These are phyloP conservation scores for Gorsachius magnificus DNA, from an alignment of 2,797 vertebrate species.

Conservation along the genomic window DNA sequence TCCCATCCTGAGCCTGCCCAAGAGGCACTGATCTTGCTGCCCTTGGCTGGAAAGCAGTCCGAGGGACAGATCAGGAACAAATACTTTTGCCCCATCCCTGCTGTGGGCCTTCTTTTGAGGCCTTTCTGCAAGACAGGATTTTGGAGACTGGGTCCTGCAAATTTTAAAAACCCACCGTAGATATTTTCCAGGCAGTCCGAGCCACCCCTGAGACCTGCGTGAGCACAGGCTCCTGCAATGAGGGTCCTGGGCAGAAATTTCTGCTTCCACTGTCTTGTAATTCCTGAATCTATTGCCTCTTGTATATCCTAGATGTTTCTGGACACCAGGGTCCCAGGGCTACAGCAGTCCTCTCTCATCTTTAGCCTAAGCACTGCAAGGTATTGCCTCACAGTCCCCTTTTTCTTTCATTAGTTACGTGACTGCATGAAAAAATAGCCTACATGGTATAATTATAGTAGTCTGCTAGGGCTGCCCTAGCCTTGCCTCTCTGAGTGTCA, in stretches of 20 bases:
- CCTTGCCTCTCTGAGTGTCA: neutral
- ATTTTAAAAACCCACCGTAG: neutral
- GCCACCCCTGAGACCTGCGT: neutral
- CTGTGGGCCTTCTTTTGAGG: neutral
- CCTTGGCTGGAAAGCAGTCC: neutral
- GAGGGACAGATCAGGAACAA: neutral
- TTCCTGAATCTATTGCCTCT: neutral
- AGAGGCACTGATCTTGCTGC: neutral
- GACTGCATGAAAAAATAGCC: neutral
- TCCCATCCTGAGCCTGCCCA: neutral
- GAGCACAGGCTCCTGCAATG: neutral
- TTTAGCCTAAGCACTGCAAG: neutral
- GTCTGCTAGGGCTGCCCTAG: neutral
- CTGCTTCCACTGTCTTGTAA: neutral
- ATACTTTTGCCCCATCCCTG: neutral
- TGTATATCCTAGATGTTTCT: neutral
- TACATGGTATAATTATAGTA: neutral
- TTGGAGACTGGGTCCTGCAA: neutral
- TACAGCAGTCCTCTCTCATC: neutral
- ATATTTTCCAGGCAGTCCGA: neutral
- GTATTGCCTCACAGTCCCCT: neutral
- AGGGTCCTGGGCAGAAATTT: neutral
- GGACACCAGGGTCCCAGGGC: neutral
- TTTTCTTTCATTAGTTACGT: neutral
- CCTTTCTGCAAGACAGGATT: neutral